Evolutionary conservation across 2,797 vertebrate species (phyloP), one percentile per base, ranked within the genome.

Genomic region (Gymnothorax reevesii): DNA sequence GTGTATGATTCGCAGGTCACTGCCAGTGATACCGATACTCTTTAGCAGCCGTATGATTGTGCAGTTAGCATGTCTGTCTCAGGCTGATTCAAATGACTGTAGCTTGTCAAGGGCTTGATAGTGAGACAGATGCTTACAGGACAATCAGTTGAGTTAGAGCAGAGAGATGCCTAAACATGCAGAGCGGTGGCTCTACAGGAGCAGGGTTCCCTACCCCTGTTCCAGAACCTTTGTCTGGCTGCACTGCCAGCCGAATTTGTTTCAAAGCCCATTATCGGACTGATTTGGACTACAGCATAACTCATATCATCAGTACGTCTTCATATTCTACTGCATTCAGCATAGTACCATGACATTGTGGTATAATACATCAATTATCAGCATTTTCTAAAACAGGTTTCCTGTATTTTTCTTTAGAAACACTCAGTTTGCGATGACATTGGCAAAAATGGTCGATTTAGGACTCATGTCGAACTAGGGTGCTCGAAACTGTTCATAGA

Each of bases 141-240:
- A 42, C 33, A 42, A 42, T 42, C 33, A 42, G 33, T 42, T 42
- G 33, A 42, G 33, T 42, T 42, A 42, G 33, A 42, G 33, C 33
- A 42, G 33, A 42, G 33, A 42, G 33, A 42, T 42, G 33, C 33
- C 33, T 42, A 42, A 42, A 42, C 33, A 42, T 42, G 2, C 33
- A 42, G 33, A 42, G 33, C 33, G 1, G 33, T 42, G 33, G 33
- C 33, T 42, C 33, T 42, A 1, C 33, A 42, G 33, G 33, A 42
- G 33, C 33, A 42, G 33, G 33, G 33, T 42, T 42, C 33, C 20
- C 22, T n/a, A 54, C 49, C 49, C 55, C 42, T 4, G 2, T 75
- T 80, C 8, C 20, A 80, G 77, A 55, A 80, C 7, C 77, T 80
- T 80, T 80, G 77, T 80, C n/a, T 80, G 52, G 55, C 55, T 80